A percentile compares a stretch with the other conserved stretches of the same genome.
Conservation (phyloP, 2,888 invertebrate genomes). For the Andricus curvator region DNA sequence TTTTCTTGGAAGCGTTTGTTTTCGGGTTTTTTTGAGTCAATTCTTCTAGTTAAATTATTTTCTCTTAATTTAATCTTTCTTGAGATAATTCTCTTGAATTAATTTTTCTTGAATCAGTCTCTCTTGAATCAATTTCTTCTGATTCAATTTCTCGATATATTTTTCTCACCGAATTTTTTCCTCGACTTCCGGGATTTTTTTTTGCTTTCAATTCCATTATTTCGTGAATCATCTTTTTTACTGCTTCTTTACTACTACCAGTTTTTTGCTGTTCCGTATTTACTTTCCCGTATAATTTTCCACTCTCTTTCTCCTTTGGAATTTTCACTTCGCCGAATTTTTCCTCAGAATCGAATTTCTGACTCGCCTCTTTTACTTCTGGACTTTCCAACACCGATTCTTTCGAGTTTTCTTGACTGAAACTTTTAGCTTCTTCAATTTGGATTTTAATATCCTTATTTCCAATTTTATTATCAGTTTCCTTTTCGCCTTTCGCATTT, state of each 20-base stretch:
- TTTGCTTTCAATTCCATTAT: slow-evolving; percentile 77
- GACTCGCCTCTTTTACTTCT: neutral
- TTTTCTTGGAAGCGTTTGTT: slow-evolving; percentile 60
- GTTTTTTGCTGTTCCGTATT: slow-evolving; percentile 37
- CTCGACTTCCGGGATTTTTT: slow-evolving; percentile 58
- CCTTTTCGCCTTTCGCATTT: slow-evolving; percentile 28
- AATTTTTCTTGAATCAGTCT: too few species aligned
- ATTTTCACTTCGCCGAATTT: slow-evolving; percentile 54
- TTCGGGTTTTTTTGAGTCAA: slow-evolving; percentile 67
- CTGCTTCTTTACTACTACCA: slow-evolving; percentile 65
- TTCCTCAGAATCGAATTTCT: slow-evolving; percentile 37
- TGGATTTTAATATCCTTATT: neutral
- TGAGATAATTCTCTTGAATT: slow-evolving; percentile 48
- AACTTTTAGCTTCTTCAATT: neutral
- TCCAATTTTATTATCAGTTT: slow-evolving; percentile 15
- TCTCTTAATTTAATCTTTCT: too few species aligned
- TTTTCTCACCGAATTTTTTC: slow-evolving; percentile 56
- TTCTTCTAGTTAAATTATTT: neutral
- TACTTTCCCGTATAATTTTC: slow-evolving; percentile 41
- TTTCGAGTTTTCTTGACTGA: too few species aligned
- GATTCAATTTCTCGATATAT: too few species aligned
- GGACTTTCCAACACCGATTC: too few species aligned
- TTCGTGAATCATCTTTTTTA: slow-evolving; percentile 73
- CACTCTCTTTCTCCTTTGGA: slow-evolving; percentile 19
- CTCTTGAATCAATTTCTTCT: too few species aligned